Percentiles rank a stretch among this genome's conserved stretches.
Evolutionary conservation across 2,888 invertebrate species (phyloP).

Genomic region (Nomada lathburiana): DNA sequence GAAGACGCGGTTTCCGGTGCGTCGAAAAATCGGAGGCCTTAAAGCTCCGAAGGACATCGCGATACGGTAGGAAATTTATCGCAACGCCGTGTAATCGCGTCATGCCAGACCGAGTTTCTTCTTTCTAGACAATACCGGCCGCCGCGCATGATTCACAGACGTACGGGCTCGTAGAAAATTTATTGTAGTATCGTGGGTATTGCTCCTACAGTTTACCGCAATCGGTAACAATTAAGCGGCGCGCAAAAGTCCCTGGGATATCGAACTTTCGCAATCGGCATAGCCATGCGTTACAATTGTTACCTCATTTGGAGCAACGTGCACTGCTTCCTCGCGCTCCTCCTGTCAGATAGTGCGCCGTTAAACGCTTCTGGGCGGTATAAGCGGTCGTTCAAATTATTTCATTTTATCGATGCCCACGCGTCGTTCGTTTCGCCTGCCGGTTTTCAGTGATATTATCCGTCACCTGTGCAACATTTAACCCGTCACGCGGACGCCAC

Average conservation of each 20-base stretch:
- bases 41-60: slow-evolving; percentile 50
- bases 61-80: slow-evolving; percentile 63
- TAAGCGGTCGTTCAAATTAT: background rate
- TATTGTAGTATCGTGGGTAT: slow-evolving; percentile 62
- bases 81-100: slow-evolving; percentile 61
- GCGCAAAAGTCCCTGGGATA: slow-evolving; percentile 55
- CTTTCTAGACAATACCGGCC: slow-evolving; percentile 61
- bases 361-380: background rate
- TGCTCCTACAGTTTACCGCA: slow-evolving; percentile 63
- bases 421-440: background rate
- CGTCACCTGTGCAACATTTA: too few relatives aligned
- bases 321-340: slow-evolving; percentile 20
- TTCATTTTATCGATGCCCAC: background rate
- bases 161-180: slow-evolving; percentile 62
- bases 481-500: too few relatives aligned
- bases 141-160: slow-evolving; percentile 68
- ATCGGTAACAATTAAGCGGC: slow-evolving; percentile 60
- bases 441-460: background rate
- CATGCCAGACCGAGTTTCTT: slow-evolving; percentile 62
- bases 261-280: slow-evolving; percentile 59
- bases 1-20: slow-evolving; percentile 12
- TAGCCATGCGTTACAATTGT: slow-evolving; percentile 41
- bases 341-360: slow-evolving; percentile 14
- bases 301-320: slow-evolving; percentile 49
- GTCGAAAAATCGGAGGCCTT: slow-evolving; percentile 25